Conservation (phyloP, 2,888 invertebrate genomes). For the Troglohyphantes excavatus region DNA sequence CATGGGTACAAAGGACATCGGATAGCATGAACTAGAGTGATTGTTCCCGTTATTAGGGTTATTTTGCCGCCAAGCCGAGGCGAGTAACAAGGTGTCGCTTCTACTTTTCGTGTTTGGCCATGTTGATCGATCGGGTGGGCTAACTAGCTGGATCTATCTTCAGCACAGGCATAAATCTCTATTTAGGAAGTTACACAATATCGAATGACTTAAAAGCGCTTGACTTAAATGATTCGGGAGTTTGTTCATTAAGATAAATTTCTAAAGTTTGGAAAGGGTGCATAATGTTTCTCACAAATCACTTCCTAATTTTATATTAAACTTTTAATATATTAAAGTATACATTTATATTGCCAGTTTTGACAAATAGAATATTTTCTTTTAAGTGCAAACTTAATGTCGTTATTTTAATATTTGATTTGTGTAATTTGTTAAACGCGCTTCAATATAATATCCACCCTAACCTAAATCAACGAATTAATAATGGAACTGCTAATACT, state of each 20-base stretch:
- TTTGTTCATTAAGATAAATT: constrained; percentile 1
- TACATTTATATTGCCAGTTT: too few relatives aligned
- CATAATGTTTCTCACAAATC: background rate
- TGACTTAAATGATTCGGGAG: background rate
- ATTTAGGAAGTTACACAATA: constrained; percentile 4
- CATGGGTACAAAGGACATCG: background rate
- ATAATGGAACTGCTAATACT: too few relatives aligned
- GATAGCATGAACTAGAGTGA: background rate
- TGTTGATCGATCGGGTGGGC: background rate
- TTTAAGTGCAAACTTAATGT: too few relatives aligned
- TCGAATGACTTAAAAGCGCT: background rate
- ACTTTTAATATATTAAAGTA: background rate
- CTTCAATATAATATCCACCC: too few relatives aligned
- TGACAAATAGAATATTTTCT: too few relatives aligned
- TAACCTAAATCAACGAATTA: too few relatives aligned
- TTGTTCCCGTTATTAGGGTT: background rate
- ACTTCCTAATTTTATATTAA: background rate
- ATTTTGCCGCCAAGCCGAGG: background rate
- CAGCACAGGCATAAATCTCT: background rate
- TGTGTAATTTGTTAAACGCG: too few relatives aligned
- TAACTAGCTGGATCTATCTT: background rate
- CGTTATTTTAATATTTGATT: too few relatives aligned
- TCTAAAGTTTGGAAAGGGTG: background rate
- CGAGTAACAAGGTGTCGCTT: background rate
- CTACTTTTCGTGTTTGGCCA: background rate